A percentile compares a stretch with the other conserved stretches of the same genome.
Conservation (phyloP, 2,797 vertebrate genomes). For the Ptychobarbus kaznakovi region DNA sequence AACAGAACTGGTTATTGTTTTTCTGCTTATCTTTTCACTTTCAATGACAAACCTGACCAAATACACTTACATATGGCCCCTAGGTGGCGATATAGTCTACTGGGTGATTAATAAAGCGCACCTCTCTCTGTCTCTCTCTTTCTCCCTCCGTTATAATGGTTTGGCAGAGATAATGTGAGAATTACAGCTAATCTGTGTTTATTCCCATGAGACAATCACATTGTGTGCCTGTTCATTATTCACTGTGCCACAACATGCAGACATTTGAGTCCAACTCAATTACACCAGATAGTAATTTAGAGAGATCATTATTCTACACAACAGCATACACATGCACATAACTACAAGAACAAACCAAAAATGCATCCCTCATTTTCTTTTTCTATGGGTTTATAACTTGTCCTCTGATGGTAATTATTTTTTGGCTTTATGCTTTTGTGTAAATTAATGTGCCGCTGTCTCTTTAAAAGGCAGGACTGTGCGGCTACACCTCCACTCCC, state of each 20-base stretch:
- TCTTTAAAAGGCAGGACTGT: constrained; percentile 64
- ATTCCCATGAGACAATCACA: constrained; percentile 90
- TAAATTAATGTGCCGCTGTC: constrained; percentile 32
- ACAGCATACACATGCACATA: constrained; percentile 6
- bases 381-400: background rate
- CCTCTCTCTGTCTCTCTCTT: constrained; percentile 37
- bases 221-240: constrained; percentile 68
- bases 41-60: background rate
- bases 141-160: constrained; percentile 61
- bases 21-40: background rate
- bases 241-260: constrained; percentile 46
- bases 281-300: constrained; percentile 46
- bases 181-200: constrained; percentile 60
- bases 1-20: background rate
- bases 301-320: constrained; percentile 32
- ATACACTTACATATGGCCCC: constrained; percentile 28
- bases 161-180: constrained; percentile 79
- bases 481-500: constrained; percentile 50
- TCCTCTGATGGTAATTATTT: background rate
- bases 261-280: constrained; percentile 48
- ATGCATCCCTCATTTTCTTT: background rate
- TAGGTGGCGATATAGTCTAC: constrained; percentile 61
- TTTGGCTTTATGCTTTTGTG: background rate
- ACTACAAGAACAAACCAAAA: constrained; percentile 2
- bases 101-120: constrained; percentile 10